Percentiles rank a stretch among this genome's conserved stretches.
phyloP scores from a whole-genome alignment of 2,888 invertebrate genomes.

The Lasioglossum villosulum region DNA sequence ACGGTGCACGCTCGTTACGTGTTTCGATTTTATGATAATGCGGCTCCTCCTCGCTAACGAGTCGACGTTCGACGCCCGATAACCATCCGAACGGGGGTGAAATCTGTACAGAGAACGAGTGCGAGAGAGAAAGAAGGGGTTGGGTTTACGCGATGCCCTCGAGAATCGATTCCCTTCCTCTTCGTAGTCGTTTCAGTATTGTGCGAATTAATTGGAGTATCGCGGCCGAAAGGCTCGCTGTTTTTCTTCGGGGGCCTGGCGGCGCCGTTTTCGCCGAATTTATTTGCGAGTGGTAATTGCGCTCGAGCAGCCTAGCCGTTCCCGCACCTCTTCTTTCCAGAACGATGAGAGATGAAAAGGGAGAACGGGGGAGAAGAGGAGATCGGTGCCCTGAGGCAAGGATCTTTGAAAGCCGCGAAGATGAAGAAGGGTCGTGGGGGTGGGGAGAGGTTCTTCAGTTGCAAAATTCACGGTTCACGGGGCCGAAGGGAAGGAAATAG shows the following conservation, averaged over 20 bases:
- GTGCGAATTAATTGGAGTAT: constrained; percentile 39
- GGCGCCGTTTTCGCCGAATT: constrained; percentile 10
- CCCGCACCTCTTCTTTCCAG: not conserved
- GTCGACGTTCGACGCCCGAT: constrained; percentile 44
- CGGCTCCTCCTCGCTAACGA: constrained; percentile 35
- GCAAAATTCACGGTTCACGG: constrained; percentile 43
- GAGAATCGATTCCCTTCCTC: constrained; percentile 25
- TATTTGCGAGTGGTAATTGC: constrained; percentile 8
- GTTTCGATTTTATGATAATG: constrained; percentile 56
- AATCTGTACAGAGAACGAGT: not conserved
- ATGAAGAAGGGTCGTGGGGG: not conserved
- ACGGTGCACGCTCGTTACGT: constrained; percentile 38
- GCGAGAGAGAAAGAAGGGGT: not conserved
- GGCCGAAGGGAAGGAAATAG: constrained; percentile 36
- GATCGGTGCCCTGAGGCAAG: not conserved
- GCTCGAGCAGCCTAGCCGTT: not conserved
- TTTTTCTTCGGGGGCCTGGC: not conserved
- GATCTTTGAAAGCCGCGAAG: constrained; percentile 36
- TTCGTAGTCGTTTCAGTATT: constrained; percentile 4
- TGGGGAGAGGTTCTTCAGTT: constrained; percentile 10
- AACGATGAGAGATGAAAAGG: constrained; percentile 31
- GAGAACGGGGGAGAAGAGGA: not conserved
- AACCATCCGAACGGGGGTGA: constrained; percentile 26
- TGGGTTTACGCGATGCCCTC: constrained; percentile 15
- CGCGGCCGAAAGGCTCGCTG: not conserved